Evolutionary conservation across 2,888 invertebrate genomes (phyloP).

Genomic region (Protophormia terraenovae): DNA sequence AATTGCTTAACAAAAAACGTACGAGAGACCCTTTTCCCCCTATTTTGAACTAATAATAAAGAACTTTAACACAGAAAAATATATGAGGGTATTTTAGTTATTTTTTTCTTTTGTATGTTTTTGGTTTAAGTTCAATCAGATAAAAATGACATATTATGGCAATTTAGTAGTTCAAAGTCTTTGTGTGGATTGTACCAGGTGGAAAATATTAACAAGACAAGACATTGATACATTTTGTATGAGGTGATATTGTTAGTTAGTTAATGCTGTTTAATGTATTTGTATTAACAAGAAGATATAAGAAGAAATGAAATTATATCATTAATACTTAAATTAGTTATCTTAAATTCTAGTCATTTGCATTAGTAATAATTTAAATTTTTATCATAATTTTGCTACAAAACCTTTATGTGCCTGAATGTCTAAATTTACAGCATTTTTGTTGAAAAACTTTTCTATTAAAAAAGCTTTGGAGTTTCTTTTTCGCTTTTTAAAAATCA

Average conservation of each 20-base stretch:
- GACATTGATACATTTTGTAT: neutral
- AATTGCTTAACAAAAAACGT: constrained; percentile 36
- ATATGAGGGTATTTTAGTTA: constrained; percentile 16
- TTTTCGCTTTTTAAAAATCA: too few relatives aligned
- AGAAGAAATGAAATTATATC: neutral
- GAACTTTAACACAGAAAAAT: constrained; percentile 5
- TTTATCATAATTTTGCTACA: too few relatives aligned
- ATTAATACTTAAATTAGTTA: neutral
- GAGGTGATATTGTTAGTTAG: neutral
- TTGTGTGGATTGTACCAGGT: constrained; percentile 44
- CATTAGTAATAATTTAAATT: too few relatives aligned
- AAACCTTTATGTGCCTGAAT: too few relatives aligned
- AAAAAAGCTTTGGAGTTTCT: too few relatives aligned
- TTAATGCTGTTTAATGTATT: neutral
- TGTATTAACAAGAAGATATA: neutral
- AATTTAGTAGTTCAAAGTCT: constrained; percentile 28
- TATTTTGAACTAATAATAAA: constrained; percentile 11
- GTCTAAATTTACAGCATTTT: too few relatives aligned
- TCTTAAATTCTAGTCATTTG: too few relatives aligned
- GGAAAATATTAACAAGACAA: neutral
- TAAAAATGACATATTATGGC: constrained; percentile 65
- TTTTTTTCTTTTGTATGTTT: neutral
- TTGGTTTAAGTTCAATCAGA: constrained; percentile 61
- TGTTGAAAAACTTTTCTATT: too few relatives aligned
- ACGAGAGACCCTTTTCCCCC: constrained; percentile 3